Percentiles rank a stretch among this genome's conserved stretches.
These are phyloP conservation scores for Nebria ingens DNA, from an alignment of 1,140 invertebrate species.

Conservation along the genomic window DNA sequence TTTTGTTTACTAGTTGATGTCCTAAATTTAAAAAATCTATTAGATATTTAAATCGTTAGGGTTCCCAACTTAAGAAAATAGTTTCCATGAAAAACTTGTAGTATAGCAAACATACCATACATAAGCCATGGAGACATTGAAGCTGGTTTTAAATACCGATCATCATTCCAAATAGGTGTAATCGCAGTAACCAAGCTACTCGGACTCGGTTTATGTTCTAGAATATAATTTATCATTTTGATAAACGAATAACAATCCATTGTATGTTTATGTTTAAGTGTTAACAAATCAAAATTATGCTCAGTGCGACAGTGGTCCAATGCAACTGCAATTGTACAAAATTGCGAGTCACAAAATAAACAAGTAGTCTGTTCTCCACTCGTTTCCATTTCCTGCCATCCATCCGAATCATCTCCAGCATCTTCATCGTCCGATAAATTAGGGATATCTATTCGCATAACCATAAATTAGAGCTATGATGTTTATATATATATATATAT, in stretches of 20 bases:
- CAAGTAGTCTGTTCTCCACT: slow-evolving; percentile 35
- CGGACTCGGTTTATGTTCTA: slow-evolving; percentile 47
- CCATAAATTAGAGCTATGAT: not conserved
- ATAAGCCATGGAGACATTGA: slow-evolving; percentile 75
- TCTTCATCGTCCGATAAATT: slow-evolving; percentile 1
- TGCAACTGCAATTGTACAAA: slow-evolving; percentile 40
- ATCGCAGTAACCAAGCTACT: slow-evolving; percentile 43
- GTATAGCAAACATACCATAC: slow-evolving; percentile 52
- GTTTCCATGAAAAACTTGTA: not conserved
- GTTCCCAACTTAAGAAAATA: not conserved
- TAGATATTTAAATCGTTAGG: not conserved
- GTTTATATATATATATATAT: too few relatives aligned
- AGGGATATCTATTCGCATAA: not conserved
- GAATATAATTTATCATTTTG: slow-evolving; percentile 80
- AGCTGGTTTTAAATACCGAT: slow-evolving; percentile 70
- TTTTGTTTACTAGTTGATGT: not conserved
- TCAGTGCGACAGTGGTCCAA: slow-evolving; percentile 43
- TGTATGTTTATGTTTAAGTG: slow-evolving; percentile 54
- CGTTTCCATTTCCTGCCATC: slow-evolving; percentile 35
- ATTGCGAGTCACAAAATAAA: slow-evolving; percentile 45
- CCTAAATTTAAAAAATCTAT: not conserved
- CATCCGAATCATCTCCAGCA: slow-evolving; percentile 29
- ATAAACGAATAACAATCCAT: slow-evolving; percentile 81
- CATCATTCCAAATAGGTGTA: slow-evolving; percentile 54
- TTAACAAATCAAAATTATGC: slow-evolving; percentile 61